Conservation (phyloP, 2,888 invertebrate species). For the Ornithoptera priamus region DNA sequence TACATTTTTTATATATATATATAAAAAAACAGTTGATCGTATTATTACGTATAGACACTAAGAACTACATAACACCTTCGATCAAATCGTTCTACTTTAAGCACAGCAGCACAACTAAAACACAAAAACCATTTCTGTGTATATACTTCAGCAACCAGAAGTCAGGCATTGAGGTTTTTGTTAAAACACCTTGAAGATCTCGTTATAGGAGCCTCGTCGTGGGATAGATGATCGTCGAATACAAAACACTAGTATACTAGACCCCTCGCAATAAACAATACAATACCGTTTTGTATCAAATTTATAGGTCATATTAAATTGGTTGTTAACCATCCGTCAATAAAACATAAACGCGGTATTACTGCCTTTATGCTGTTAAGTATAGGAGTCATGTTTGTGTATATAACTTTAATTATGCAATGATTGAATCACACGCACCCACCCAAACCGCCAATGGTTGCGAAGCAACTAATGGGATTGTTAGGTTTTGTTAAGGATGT, state of each 20-base stretch:
- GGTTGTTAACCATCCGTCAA: conserved; percentile 11
- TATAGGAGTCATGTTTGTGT: conserved; percentile 1
- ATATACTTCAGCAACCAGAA: conserved; percentile 21
- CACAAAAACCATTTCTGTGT: background rate
- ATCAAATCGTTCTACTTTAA: background rate
- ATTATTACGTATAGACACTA: too few relatives aligned
- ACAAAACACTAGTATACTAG: conserved; percentile 26
- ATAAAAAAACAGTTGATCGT: background rate
- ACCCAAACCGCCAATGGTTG: conserved; percentile 20
- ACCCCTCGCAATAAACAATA: background rate
- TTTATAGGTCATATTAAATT: conserved; percentile 10
- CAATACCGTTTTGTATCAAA: background rate
- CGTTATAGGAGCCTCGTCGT: conserved; percentile 33
- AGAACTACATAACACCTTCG: background rate
- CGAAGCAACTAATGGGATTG: conserved; percentile 20
- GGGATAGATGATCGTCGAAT: conserved; percentile 32
- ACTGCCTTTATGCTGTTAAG: background rate
- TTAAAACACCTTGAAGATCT: conserved; percentile 35
- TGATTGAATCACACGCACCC: conserved; percentile 12
- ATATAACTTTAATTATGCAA: conserved; percentile 18
- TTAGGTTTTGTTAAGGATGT: conserved; percentile 18
- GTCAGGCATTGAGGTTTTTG: conserved; percentile 31
- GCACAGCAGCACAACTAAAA: conserved; percentile 9
- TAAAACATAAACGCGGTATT: background rate
- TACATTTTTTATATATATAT: background rate